Evolutionary conservation across 2,797 vertebrate genomes (phyloP).

Genomic region (Threskiornis aethiopicus): DNA sequence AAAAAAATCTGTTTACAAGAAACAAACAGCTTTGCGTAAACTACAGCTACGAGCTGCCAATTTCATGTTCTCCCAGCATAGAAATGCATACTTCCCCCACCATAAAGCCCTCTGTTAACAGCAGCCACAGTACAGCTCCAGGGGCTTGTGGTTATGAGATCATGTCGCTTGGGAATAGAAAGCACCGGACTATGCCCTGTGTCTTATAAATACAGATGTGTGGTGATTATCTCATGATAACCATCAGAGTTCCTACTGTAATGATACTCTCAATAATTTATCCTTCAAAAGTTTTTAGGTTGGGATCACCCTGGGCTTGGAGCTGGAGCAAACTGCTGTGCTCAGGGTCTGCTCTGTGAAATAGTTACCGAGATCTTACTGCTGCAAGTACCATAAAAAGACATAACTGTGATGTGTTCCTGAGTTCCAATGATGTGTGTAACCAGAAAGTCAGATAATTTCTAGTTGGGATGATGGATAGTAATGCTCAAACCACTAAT

Average conservation of each 20-base stretch:
- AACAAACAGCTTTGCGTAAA: conserved; percentile 9
- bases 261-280: background rate
- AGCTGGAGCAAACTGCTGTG: background rate
- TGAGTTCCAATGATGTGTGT: background rate
- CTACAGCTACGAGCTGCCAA: background rate
- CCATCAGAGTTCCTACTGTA: background rate
- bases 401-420: background rate
- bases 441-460: background rate
- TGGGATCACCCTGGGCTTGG: background rate
- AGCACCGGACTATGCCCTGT: background rate
- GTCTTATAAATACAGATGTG: conserved; percentile 25
- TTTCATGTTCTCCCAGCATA: background rate
- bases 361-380: background rate
- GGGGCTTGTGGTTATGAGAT: conserved; percentile 17
- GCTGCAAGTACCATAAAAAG: background rate
- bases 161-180: background rate
- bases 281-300: background rate
- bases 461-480: background rate
- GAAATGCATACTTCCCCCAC: background rate
- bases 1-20: background rate
- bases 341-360: background rate
- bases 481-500: background rate
- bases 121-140: background rate
- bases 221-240: background rate
- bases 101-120: fast-evolving